Base-by-base conservation (phyloP, 2,113 vertebrate genomes). In the Aegotheles bennettii region DNA sequence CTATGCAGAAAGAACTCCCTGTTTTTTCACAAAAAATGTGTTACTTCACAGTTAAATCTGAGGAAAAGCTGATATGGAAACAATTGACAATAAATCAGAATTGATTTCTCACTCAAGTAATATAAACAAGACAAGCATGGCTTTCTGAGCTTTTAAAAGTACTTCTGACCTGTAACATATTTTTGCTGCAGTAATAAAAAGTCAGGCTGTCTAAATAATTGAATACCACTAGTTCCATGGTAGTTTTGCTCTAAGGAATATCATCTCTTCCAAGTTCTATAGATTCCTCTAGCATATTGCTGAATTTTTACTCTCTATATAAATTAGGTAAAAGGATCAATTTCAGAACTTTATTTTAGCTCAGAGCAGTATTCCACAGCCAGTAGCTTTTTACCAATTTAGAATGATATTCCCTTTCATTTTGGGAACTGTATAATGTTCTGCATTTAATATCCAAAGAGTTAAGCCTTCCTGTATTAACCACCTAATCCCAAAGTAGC, bases 141-240 rank as follows among this genome's bases (percentile, higher is more conserved):
- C 40, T 94, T 88, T 80, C 21, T 33, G 38, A 74, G 75, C 29
- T 75, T 83, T 88, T 77, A 77, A 28, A 89, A 78, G 43, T 70
- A 56, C 14, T 84, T 89, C 51, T 77, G 42, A 84, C 47, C 8
- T 51, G 17, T 36, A 89, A 67, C 20, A 9, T 35, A 51, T 54
- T 88, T 95, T 89, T 93, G 35, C 71, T 92, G 60, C 68, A 90
- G 75, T 84, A 94, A 93, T 70, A 92, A 77, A 88, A 90, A 76
- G 38, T 79, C 16, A 56, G 19, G 29, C 29, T 79, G 31, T 77
- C 53, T 71, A 84, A 85, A 77, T 86, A 90, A 88, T 14, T 75
- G 43, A 81, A 89, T 75, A 67, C 31, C 57, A 78, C 36, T 19
- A 89, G 48, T 53, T 84, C 33, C 65, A 64, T 12, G 17, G 65